These are phyloP conservation scores for Petrocephalus sullivani DNA, from an alignment of 2,797 vertebrate species.

Conservation along the genomic window DNA sequence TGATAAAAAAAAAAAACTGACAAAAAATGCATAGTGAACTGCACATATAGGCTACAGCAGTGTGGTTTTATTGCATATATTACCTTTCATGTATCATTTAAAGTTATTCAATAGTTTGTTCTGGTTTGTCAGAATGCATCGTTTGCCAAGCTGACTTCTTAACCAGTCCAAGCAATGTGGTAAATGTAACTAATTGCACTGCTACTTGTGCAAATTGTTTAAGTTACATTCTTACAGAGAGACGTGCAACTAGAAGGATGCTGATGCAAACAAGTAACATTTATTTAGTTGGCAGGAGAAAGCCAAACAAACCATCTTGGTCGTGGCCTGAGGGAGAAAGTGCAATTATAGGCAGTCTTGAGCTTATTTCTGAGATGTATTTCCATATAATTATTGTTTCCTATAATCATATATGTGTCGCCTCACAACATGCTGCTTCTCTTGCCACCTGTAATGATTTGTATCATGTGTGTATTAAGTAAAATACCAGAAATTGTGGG, in stretches of 20 bases:
- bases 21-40: not conserved
- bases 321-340: not conserved
- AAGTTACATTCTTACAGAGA: not conserved
- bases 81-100: not conserved
- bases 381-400: not conserved
- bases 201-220: not conserved
- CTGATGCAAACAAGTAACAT: not conserved
- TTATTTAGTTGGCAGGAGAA: not conserved
- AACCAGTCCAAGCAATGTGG: not conserved
- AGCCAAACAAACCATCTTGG: not conserved
- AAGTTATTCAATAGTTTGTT: not conserved
- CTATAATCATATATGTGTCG: not conserved
- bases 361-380: not conserved
- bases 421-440: not conserved
- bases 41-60: not conserved
- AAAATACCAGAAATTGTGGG: not conserved
- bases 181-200: not conserved
- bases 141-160: not conserved
- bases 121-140: not conserved
- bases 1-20: too few relatives aligned
- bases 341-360: not conserved
- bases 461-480: not conserved
- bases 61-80: not conserved
- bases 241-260: not conserved
- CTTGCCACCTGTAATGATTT: not conserved